phyloP scores from a whole-genome alignment of 2,797 vertebrate species.

The Rhabdomys pumilio region DNA sequence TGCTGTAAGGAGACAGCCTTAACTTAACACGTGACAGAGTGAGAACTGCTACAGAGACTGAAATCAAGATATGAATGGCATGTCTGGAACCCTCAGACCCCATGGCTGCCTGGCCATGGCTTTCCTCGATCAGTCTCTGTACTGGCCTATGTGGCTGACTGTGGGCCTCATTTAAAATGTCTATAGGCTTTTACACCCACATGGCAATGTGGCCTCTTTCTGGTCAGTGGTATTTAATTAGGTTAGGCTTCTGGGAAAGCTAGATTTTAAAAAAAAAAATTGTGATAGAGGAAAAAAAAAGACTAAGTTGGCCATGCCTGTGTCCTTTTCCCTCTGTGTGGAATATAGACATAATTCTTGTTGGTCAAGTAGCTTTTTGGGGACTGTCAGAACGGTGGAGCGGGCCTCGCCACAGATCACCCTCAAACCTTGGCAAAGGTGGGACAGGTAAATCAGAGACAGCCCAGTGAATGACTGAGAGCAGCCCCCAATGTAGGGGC shows the following conservation, averaged over 20 bases:
- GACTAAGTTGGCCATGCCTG: no score
- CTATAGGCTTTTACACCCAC: background rate
- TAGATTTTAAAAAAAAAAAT: background rate
- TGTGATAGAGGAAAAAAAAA: background rate
- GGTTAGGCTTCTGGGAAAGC: background rate
- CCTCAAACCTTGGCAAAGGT: background rate
- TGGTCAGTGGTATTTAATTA: background rate
- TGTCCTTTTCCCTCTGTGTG: background rate
- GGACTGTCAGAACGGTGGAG: background rate
- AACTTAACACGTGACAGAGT: no score
- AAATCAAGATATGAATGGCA: background rate
- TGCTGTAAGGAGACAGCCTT: background rate
- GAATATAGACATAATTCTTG: background rate
- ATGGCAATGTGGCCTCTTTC: background rate
- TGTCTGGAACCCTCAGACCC: background rate
- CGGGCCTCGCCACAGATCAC: background rate
- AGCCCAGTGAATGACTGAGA: fast-evolving
- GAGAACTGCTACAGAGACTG: background rate
- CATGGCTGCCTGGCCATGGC: background rate
- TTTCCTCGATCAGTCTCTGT: background rate
- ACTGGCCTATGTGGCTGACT: background rate
- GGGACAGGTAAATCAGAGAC: background rate
- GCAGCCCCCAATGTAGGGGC: fast-evolving
- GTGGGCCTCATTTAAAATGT: background rate
- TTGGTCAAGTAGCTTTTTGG: background rate